A percentile compares a stretch with the other conserved stretches of the same genome.
phyloP scores from a whole-genome alignment of 2,888 invertebrate genomes.

The Ariolimax columbianus region DNA sequence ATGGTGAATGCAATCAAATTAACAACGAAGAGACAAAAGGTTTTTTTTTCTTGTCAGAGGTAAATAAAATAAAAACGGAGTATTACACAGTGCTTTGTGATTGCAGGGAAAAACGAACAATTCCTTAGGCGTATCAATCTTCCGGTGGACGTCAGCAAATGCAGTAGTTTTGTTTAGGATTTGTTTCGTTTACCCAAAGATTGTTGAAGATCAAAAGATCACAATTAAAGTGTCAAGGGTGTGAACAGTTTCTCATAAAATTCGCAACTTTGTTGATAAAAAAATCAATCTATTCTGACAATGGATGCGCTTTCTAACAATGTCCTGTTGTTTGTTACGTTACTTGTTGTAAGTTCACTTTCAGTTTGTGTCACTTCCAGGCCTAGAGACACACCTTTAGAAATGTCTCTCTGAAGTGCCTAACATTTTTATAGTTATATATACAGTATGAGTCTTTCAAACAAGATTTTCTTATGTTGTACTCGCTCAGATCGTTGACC shows the following conservation, averaged over 20 bases:
- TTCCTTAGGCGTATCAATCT: too few relatives aligned
- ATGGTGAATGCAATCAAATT: too few relatives aligned
- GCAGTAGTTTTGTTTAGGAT: too few relatives aligned
- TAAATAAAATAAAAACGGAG: too few relatives aligned
- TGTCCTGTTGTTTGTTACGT: conserved; percentile 13
- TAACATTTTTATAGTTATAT: conserved; percentile 37
- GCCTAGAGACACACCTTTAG: conserved; percentile 11
- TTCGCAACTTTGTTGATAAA: neutral
- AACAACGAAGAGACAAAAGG: too few relatives aligned
- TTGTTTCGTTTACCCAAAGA: too few relatives aligned
- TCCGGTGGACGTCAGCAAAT: too few relatives aligned
- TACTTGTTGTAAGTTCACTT: conserved; percentile 37
- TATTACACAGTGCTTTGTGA: too few relatives aligned
- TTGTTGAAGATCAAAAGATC: too few relatives aligned
- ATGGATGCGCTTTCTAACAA: conserved; percentile 29
- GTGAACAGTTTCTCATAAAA: neutral
- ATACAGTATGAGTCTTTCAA: conserved; percentile 44
- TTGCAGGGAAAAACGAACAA: too few relatives aligned
- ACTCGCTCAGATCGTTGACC: neutral
- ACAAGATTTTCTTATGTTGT: conserved; percentile 25
- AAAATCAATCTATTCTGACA: conserved; percentile 12
- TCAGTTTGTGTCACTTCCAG: conserved; percentile 37
- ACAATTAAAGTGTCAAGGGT: neutral
- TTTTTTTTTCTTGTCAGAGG: too few relatives aligned
- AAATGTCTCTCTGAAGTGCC: conserved; percentile 25